Conservation (phyloP, 2,113 vertebrate genomes). For the Egretta garzetta region DNA sequence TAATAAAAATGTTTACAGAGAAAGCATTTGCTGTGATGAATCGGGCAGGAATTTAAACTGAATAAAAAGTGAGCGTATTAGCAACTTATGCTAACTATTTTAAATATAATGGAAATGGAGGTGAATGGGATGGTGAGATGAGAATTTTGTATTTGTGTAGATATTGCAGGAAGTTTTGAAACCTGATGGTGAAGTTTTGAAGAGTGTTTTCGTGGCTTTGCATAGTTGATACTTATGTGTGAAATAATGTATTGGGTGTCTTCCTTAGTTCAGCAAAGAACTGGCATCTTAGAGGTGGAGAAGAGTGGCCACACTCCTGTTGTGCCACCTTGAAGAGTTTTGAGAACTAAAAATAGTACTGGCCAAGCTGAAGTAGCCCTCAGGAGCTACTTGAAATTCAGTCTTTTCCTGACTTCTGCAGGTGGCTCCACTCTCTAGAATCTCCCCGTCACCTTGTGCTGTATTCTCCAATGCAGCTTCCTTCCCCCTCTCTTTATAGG, state of each 20-base stretch:
- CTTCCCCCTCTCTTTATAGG: neutral
- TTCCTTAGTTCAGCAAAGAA: neutral
- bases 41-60: neutral
- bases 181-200: neutral
- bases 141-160: neutral
- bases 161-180: neutral
- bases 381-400: neutral
- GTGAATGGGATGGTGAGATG: neutral
- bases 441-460: neutral
- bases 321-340: neutral
- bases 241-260: neutral
- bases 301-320: neutral
- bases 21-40: neutral
- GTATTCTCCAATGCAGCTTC: neutral
- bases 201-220: neutral
- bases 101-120: neutral
- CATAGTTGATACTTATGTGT: neutral
- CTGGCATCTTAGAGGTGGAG: too few relatives aligned
- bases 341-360: neutral
- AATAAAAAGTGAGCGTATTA: neutral
- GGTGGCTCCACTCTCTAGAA: neutral
- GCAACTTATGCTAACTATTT: neutral
- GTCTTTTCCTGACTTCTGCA: neutral
- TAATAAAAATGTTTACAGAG: neutral
- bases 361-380: neutral